Evolutionary conservation across 2,797 vertebrate species (phyloP).

Genomic region (Carcharodon carcharias): DNA sequence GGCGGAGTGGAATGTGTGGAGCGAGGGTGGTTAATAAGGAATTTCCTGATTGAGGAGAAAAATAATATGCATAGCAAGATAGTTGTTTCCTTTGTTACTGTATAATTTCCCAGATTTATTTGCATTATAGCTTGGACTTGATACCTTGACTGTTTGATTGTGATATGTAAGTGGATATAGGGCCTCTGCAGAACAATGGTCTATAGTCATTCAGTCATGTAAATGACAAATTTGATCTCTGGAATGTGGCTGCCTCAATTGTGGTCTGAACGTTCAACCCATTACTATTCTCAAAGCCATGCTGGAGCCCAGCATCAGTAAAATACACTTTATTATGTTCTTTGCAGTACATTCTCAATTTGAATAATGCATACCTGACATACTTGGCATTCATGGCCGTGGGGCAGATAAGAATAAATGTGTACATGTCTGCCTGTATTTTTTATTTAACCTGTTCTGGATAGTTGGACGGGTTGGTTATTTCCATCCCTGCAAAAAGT

Average conservation of each 20-base stretch:
- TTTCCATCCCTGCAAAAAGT: neutral
- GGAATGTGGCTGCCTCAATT: constrained; percentile 34
- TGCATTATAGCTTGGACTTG: neutral
- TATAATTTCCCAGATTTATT: constrained; percentile 19
- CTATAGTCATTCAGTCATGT: constrained; percentile 32
- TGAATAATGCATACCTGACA: constrained; percentile 36
- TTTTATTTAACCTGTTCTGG: constrained; percentile 30
- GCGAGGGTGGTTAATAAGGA: neutral
- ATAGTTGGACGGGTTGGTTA: neutral
- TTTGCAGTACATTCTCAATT: constrained; percentile 35
- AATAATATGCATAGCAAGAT: neutral
- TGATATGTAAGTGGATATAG: constrained; percentile 28
- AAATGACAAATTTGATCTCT: constrained; percentile 34
- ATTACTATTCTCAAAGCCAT: constrained; percentile 26
- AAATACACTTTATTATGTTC: constrained; percentile 31
- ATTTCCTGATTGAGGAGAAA: neutral
- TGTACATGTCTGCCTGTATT: constrained; percentile 29
- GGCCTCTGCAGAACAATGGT: constrained; percentile 22
- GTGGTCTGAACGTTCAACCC: constrained; percentile 26
- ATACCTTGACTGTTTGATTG: constrained; percentile 29
- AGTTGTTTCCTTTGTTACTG: neutral
- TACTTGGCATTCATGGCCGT: constrained; percentile 26
- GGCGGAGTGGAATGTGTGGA: neutral
- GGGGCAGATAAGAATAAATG: constrained; percentile 34
- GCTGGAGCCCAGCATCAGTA: constrained; percentile 22